Conservation (phyloP, 2,797 vertebrate species). For the Clarias platycephalus region DNA sequence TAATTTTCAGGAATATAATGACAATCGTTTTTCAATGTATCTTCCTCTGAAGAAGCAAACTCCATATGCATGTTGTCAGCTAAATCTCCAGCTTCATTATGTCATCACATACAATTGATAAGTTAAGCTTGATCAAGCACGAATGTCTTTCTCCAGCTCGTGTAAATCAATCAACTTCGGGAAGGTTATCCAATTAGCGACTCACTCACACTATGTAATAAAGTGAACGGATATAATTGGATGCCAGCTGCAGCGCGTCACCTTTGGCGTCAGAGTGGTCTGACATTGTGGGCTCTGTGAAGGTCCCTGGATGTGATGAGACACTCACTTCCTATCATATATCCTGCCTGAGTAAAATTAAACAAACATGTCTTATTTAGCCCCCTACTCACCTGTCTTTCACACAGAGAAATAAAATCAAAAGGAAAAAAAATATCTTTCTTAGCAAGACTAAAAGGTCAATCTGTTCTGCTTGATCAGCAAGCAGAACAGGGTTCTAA, state of each 20-base stretch:
- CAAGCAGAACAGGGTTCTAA: conserved; percentile 10
- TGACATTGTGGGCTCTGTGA: conserved; percentile 32
- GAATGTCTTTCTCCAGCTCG: conserved; percentile 40
- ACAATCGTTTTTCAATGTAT: not conserved
- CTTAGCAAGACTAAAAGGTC: not conserved
- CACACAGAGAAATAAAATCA: not conserved
- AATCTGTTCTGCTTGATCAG: not conserved
- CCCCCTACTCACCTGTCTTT: not conserved
- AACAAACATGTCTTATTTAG: not conserved
- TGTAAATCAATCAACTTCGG: conserved; percentile 53
- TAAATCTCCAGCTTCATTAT: conserved; percentile 40
- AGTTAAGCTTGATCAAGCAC: conserved; percentile 43
- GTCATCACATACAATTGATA: conserved; percentile 40
- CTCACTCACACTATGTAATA: conserved; percentile 53
- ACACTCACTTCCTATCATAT: conserved; percentile 3
- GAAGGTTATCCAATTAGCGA: conserved; percentile 55
- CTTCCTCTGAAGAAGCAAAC: not conserved
- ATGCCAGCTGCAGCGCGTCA: conserved; percentile 21
- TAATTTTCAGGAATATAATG: not conserved
- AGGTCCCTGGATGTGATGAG: conserved; percentile 17
- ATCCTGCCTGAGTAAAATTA: not conserved
- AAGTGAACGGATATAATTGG: conserved; percentile 40
- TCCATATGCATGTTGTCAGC: not conserved
- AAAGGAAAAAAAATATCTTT: not conserved
- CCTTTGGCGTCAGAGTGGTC: conserved; percentile 26